Conservation (phyloP, 2,797 vertebrate species). For the Eptatretus atami region DNA sequence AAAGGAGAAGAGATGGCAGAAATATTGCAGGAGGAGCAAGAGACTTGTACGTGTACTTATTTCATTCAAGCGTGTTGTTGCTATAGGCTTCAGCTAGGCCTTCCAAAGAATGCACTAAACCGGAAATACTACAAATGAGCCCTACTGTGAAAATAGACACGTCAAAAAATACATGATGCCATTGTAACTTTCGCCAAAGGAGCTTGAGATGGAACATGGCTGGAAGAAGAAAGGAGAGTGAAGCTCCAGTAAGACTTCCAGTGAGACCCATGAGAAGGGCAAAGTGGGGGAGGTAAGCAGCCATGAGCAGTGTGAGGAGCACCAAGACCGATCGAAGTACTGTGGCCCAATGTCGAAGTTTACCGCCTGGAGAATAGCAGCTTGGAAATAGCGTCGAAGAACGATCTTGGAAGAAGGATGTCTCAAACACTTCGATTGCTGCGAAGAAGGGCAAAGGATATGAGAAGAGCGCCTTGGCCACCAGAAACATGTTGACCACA, state of each 20-base stretch:
- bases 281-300: slow-evolving; percentile 23
- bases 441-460: slow-evolving; percentile 34
- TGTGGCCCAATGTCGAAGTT: slow-evolving; percentile 12
- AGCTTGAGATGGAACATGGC: slow-evolving; percentile 32
- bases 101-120: slow-evolving; percentile 24
- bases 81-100: slow-evolving; percentile 15
- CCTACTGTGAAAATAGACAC: slow-evolving; percentile 22
- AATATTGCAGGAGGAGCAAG: too few species aligned
- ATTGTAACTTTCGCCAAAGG: slow-evolving; percentile 17
- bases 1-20: too few species aligned
- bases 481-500: slow-evolving; percentile 25
- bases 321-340: slow-evolving; percentile 19
- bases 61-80: slow-evolving; percentile 1
- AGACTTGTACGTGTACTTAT: too few species aligned
- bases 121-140: slow-evolving; percentile 22
- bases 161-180: slow-evolving; percentile 18
- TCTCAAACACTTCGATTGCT: slow-evolving; percentile 21
- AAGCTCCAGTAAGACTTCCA: slow-evolving; percentile 25
- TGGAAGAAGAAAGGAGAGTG: slow-evolving; percentile 30
- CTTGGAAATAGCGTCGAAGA: not conserved
- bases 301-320: slow-evolving; percentile 23
- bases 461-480: slow-evolving; percentile 28
- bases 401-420: slow-evolving; percentile 10
- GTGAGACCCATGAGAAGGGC: slow-evolving; percentile 30
- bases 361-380: slow-evolving; percentile 8